These are phyloP conservation scores for Thamnaconus septentrionalis DNA, from an alignment of 2,113 vertebrate species.

Conservation along the genomic window DNA sequence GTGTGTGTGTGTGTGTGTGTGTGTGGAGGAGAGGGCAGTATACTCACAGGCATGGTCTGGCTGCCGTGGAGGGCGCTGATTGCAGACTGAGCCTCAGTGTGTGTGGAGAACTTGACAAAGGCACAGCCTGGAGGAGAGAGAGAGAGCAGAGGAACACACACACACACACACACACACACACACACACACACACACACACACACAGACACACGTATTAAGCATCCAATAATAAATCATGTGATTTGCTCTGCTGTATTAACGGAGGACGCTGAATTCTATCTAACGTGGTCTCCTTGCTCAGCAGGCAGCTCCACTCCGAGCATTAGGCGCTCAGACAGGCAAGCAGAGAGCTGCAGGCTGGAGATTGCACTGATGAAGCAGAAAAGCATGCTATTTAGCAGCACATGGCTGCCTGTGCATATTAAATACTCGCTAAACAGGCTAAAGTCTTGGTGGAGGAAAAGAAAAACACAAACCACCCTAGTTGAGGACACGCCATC, in stretches of 20 bases:
- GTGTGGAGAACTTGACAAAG: constrained; percentile 98
- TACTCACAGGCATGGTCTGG: constrained; percentile 99
- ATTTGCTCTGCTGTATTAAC: constrained; percentile 43
- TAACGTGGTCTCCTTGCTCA: constrained; percentile 47
- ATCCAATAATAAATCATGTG: constrained; percentile 28
- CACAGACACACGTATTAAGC: not conserved
- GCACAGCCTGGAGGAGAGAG: constrained; percentile 87
- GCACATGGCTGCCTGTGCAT: constrained; percentile 70
- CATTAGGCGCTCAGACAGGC: constrained; percentile 66
- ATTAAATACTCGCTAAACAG: constrained; percentile 62
- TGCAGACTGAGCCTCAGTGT: constrained; percentile 96
- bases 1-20: not conserved
- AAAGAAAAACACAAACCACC: not conserved
- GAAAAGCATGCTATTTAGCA: constrained; percentile 77
- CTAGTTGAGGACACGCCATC: too few relatives aligned
- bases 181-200: constrained; percentile 6
- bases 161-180: constrained; percentile 9
- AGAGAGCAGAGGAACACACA: not conserved
- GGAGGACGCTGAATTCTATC: constrained; percentile 31
- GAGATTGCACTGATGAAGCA: constrained; percentile 74
- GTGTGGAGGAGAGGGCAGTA: constrained; percentile 47
- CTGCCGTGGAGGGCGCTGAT: constrained; percentile 97
- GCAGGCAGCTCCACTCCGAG: constrained; percentile 58
- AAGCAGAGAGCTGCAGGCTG: constrained; percentile 66
- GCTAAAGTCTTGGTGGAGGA: constrained; percentile 31